Base-by-base conservation (phyloP, 2,888 invertebrate species). In the Heliconius erato region DNA sequence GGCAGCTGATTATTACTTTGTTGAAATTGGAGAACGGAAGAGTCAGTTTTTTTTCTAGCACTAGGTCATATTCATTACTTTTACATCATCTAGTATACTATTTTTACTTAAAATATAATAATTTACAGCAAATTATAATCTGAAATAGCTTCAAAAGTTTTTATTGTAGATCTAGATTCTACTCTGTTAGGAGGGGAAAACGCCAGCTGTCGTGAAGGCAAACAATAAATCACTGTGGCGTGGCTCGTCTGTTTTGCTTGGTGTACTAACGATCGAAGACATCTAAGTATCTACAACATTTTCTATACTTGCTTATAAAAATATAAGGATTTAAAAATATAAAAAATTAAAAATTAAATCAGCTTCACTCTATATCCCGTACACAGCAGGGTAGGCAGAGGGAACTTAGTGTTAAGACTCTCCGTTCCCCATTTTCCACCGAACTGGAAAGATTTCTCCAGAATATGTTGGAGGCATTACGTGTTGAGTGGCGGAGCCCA, bases 191-290 rank as follows among this genome's bases (percentile, higher is more conserved):
- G 14, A 80, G 79, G 79, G 63, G 26, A 49, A 65, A 28, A 69
- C 72, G 79, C 74, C 74, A 80, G 79, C 79, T 80, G 79, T 80
- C 79, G 74, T 71, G 72, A 65, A 80, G 72, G 72, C 65, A 74
- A 63, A 80, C 72, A 63, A 80, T 74, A 80, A 74, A 80, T 80
- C 63, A 65, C 79, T 49, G 74, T 74, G 26, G 69, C 79, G n/a
- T 65, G 28, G 65, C 65, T 74, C 72, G 71, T 79, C 72, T 74
- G 79, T 80, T 80, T 74, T 65, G 79, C 74, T 63, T 65, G 19
- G 63, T 74, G n/a, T 63, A n/a, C 63, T 80, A 80, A 76, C 59
- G 76, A 76, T 63, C 59, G 59, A 76, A 12, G 12, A 54, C 59
- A 1, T 59, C 23, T 59, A 14, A 14, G 9, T 40, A 40, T 63